Evolutionary conservation across 53 echinoderm and acorn worm species (phyloP).

Genomic region (Holothuria scabra): DNA sequence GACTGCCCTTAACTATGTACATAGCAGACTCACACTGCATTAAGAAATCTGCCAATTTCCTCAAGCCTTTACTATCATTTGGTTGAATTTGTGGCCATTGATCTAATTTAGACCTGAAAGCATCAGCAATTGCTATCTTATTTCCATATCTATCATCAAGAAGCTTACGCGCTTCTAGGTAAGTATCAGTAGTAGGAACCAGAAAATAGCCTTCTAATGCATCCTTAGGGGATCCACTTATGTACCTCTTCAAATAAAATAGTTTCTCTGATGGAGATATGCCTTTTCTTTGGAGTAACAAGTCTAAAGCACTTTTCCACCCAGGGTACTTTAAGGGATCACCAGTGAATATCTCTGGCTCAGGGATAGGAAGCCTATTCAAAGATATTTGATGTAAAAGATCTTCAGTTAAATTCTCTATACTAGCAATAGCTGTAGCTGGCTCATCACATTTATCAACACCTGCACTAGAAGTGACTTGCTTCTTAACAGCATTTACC

Average conservation of each 20-base stretch:
- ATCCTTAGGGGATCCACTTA: not conserved
- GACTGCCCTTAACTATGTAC: not conserved
- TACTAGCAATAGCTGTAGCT: no score
- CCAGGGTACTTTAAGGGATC: no score
- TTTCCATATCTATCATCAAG: slow-evolving; percentile 10
- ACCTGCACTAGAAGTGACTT: not conserved
- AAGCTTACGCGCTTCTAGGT: not conserved
- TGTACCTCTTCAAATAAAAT: no score
- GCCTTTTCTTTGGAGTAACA: no score
- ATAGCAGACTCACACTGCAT: slow-evolving; percentile 5
- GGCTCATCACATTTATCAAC: not conserved
- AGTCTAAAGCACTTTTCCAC: no score
- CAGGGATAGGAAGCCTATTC: no score
- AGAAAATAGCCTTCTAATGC: slow-evolving; percentile 13
- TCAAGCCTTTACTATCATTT: not conserved
- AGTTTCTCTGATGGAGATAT: no score
- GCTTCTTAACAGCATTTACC: not conserved
- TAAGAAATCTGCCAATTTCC: slow-evolving; percentile 17
- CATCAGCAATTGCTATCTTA: not conserved
- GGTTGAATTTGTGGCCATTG: not conserved
- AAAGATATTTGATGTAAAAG: no score
- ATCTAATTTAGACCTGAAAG: no score
- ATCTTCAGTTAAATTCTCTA: no score
- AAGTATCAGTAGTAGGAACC: not conserved
- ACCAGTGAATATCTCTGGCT: no score